A percentile compares a stretch with the other conserved stretches of the same genome.
Evolutionary conservation across 2,888 invertebrate species (phyloP).

Genomic region (Mycalesis mineus): DNA sequence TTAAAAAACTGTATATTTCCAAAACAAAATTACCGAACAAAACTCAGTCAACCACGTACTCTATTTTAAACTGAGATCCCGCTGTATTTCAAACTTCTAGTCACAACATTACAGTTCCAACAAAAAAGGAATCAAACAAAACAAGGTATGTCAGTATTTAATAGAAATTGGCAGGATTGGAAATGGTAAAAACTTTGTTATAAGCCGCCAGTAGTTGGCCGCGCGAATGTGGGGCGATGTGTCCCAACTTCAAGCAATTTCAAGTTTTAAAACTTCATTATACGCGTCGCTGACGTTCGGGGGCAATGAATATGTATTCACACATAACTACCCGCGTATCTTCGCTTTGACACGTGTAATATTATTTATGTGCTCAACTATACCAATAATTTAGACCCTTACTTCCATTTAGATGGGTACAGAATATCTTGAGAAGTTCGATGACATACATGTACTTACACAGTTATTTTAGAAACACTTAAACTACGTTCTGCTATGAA

Average conservation of each 20-base stretch:
- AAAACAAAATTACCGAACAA: too few species aligned
- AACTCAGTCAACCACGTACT: too few species aligned
- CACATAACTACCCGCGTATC: not conserved
- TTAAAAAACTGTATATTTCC: too few species aligned
- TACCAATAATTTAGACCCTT: not conserved
- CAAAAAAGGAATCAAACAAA: too few species aligned
- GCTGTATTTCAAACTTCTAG: too few species aligned
- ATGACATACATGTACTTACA: too few species aligned
- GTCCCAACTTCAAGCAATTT: constrained; percentile 46
- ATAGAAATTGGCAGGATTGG: not conserved
- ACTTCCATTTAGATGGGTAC: not conserved
- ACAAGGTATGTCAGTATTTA: not conserved
- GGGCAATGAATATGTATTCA: constrained; percentile 43
- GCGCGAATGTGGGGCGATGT: not conserved
- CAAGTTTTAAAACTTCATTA: constrained; percentile 71
- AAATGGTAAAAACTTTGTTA: not conserved
- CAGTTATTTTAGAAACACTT: too few species aligned
- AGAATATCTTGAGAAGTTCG: too few species aligned
- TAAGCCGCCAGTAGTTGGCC: not conserved
- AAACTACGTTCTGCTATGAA: too few species aligned
- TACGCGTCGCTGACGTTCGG: constrained; percentile 62
- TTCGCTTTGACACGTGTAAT: not conserved
- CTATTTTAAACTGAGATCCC: too few species aligned
- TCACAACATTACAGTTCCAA: too few species aligned
- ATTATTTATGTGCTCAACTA: not conserved